These are phyloP conservation scores for Donacobius atricapilla DNA, from an alignment of 2,113 vertebrate genomes.

Conservation along the genomic window DNA sequence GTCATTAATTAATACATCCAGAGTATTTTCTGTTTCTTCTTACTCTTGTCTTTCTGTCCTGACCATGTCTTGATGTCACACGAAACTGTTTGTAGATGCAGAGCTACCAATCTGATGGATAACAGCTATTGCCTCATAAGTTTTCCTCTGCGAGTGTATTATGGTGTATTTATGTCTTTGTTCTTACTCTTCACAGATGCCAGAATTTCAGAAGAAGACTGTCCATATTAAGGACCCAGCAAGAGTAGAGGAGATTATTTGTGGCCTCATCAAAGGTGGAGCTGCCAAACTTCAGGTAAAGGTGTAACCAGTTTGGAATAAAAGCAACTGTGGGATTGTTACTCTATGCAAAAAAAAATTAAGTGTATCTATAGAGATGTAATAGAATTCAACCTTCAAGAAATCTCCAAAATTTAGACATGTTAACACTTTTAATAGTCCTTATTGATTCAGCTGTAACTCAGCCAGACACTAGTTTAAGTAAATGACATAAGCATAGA, in stretches of 20 bases:
- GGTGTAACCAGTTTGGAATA: neutral
- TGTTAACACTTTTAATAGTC: neutral
- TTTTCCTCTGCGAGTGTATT: neutral
- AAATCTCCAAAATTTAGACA: neutral
- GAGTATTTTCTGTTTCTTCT: neutral
- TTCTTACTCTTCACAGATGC: conserved; percentile 82
- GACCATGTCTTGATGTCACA: neutral
- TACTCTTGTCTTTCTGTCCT: neutral
- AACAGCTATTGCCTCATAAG: neutral
- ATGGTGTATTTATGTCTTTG: neutral
- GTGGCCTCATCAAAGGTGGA: conserved; percentile 94
- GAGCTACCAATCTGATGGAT: neutral
- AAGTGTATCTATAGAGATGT: neutral
- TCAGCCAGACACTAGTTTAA: neutral
- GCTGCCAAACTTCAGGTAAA: conserved; percentile 93
- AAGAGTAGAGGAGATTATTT: conserved; percentile 94
- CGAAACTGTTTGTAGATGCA: neutral
- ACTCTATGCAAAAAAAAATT: neutral
- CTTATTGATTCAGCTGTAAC: neutral
- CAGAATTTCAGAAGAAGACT: conserved; percentile 92
- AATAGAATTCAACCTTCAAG: neutral
- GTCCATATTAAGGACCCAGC: conserved; percentile 91
- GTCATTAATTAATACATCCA: neutral
- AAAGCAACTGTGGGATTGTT: neutral
- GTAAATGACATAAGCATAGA: neutral